Evolutionary conservation across 2,113 vertebrate species (phyloP).

Genomic region (Pelvicachromis taeniatus): DNA sequence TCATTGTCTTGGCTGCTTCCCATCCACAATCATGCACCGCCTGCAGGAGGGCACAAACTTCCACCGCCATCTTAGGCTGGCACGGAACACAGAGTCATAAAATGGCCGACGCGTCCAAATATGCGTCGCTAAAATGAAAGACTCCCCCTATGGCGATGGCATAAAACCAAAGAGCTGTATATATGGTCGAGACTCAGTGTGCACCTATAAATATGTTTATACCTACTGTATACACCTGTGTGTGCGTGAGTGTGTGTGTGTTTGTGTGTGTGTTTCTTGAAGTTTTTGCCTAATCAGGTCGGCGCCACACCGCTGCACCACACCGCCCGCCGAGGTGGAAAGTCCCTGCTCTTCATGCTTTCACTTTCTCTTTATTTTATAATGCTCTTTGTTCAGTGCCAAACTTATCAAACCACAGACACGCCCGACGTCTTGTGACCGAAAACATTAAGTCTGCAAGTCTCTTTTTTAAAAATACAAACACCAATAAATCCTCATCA

Average conservation of each 20-base stretch:
- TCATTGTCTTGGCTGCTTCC: neutral
- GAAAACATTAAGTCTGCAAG: rapidly evolving
- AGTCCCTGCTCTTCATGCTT: constrained; percentile 20
- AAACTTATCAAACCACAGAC: neutral
- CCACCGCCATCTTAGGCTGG: constrained; percentile 6
- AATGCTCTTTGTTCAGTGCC: neutral
- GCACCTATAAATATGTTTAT: rapidly evolving
- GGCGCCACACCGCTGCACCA: neutral
- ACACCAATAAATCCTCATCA: rapidly evolving
- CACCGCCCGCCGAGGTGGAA: neutral
- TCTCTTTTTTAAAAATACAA: neutral
- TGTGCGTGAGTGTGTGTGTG: neutral
- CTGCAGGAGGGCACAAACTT: rapidly evolving
- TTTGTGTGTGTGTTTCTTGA: rapidly evolving
- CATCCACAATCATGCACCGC: neutral
- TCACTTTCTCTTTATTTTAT: constrained; percentile 21
- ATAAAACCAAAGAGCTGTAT: neutral
- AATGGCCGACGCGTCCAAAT: neutral
- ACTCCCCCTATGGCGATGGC: rapidly evolving
- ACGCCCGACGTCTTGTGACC: neutral
- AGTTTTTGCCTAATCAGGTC: neutral
- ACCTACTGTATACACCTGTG: neutral
- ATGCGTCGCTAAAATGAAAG: too few species aligned
- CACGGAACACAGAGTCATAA: neutral
- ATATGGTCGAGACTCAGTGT: neutral